phyloP scores from a whole-genome alignment of 2,113 vertebrate genomes.

The Charadrius vociferus region DNA sequence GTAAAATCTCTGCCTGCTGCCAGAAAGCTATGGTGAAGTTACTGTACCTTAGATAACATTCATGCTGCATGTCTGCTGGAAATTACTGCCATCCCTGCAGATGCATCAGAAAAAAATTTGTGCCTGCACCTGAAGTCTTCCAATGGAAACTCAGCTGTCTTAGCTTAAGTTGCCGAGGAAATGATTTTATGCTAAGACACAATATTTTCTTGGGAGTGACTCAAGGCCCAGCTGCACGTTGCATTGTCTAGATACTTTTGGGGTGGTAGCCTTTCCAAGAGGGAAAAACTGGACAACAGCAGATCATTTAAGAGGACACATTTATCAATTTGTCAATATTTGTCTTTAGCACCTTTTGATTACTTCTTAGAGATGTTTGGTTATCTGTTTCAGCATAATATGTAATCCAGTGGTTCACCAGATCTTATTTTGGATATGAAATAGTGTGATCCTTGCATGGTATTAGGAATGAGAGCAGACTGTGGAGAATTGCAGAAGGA shows the following conservation, averaged over 20 bases:
- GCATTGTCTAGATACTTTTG: not conserved
- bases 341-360: not conserved
- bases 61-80: not conserved
- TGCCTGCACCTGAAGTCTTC: not conserved
- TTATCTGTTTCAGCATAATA: not conserved
- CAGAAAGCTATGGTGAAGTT: not conserved
- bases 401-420: not conserved
- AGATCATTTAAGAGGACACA: not conserved
- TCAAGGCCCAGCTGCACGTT: not conserved
- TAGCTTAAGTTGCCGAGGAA: not conserved
- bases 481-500: not conserved
- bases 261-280: not conserved
- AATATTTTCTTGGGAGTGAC: not conserved
- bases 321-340: not conserved
- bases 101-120: not conserved
- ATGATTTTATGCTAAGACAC: not conserved
- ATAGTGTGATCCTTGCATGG: not conserved
- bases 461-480: not conserved
- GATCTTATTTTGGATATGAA: not conserved
- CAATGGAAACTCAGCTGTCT: not conserved
- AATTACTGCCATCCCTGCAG: not conserved
- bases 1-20: not conserved
- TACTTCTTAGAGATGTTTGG: not conserved
- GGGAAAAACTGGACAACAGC: not conserved
- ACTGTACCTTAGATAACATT: not conserved